These are phyloP conservation scores for Scleropages formosus DNA, from an alignment of 2,797 vertebrate species.

Conservation along the genomic window DNA sequence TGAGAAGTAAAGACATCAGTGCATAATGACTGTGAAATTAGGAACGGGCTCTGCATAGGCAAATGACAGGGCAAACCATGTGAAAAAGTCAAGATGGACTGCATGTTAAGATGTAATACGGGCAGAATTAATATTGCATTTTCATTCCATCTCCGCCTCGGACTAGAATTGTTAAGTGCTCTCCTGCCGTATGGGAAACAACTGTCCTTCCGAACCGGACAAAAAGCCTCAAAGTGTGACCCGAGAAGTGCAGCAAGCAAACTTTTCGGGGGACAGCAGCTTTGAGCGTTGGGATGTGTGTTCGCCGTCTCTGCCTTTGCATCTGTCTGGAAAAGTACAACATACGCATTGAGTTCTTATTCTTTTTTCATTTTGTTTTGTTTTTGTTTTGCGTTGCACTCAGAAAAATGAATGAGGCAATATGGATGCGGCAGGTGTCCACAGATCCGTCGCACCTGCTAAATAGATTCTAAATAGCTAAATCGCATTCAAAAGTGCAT, in stretches of 20 bases:
- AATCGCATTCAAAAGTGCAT: conserved; percentile 87
- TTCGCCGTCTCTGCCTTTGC: conserved; percentile 61
- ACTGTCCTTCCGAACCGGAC: conserved; percentile 15
- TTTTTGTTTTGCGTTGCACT: conserved; percentile 57
- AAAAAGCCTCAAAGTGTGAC: conserved; percentile 26
- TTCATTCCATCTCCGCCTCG: conserved; percentile 40
- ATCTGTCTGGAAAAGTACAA: conserved; percentile 47
- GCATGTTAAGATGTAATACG: conserved; percentile 89
- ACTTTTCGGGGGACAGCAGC: conserved; percentile 52
- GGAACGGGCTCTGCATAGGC: conserved; percentile 84
- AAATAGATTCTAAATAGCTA: conserved; percentile 64
- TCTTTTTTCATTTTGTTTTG: conserved; percentile 50
- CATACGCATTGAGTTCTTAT: conserved; percentile 54
- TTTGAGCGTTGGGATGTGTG: conserved; percentile 44
- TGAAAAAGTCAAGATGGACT: conserved; percentile 92
- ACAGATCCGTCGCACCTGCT: conserved; percentile 46
- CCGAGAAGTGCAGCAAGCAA: conserved; percentile 30
- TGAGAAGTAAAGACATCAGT: conserved; percentile 88
- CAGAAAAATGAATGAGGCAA: conserved; percentile 53
- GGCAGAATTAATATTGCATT: conserved; percentile 85
- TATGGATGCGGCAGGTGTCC: conserved; percentile 53
- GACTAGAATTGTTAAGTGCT: conserved; percentile 48
- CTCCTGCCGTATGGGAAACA: background rate
- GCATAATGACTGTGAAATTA: conserved; percentile 99
- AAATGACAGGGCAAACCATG: conserved; percentile 93